Conservation (phyloP, 2,797 vertebrate genomes). For the Megalops cyprinoides region DNA sequence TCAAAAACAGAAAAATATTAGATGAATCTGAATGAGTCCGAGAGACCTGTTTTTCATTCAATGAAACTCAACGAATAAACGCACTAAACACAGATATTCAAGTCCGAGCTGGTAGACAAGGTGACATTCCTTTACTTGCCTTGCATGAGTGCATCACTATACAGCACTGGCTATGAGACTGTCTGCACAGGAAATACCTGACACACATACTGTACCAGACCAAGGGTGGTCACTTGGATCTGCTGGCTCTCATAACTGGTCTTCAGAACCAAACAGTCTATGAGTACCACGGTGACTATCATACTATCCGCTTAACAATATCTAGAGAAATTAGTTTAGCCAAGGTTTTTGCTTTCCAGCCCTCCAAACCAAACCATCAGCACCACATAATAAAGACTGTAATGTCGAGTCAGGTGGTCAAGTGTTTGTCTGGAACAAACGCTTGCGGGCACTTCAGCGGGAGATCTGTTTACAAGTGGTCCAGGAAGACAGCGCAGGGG, state of each 20-base stretch:
- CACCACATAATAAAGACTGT: not conserved
- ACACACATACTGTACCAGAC: not conserved
- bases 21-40: slow-evolving; percentile 52
- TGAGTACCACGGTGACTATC: too few species aligned
- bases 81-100: slow-evolving; percentile 23
- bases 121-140: not conserved
- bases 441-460: not conserved
- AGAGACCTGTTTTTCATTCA: slow-evolving; percentile 52
- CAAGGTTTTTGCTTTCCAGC: too few species aligned
- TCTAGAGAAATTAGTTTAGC: too few species aligned
- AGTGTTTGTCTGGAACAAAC: not conserved
- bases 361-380: too few species aligned
- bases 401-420: not conserved
- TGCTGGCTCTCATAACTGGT: too few species aligned
- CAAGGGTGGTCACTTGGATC: not conserved
- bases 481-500: not conserved
- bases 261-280: too few species aligned
- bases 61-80: slow-evolving; percentile 51
- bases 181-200: not conserved
- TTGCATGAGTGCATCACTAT: not conserved
- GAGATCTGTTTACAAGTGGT: not conserved
- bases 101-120: not conserved
- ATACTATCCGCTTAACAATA: too few species aligned
- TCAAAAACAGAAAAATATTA: slow-evolving; percentile 32
- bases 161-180: not conserved